Evolutionary conservation across 2,113 vertebrate genomes (phyloP), one percentile per base, ranked within the genome.

Genomic region (Colaptes auratus): DNA sequence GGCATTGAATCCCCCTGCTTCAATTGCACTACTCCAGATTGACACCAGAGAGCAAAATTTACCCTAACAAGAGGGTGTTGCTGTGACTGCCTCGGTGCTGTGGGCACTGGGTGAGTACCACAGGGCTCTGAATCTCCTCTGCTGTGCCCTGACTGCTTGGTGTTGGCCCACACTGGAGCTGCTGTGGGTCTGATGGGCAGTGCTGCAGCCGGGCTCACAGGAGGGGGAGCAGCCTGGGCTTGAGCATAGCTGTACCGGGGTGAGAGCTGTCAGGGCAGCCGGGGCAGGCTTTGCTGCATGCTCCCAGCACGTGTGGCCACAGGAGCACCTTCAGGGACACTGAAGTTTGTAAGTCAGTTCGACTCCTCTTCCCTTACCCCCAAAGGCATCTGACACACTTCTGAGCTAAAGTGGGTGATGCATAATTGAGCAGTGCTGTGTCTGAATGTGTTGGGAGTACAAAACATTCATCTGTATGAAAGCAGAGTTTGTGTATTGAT

Each of bases 1-100:
- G 44, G 15, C 31, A 83, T 20, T 33, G 39, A 75, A 58, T 82
- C 20, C 23, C 19, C 52, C 15, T 1, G 33, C 9, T 66, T 74
- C 58, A 75, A 25, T 44, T 92, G 87, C 79, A 87, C 75, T 95
- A 74, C 85, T 95, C 79, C 12, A 65, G 82, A 55, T 65, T 90
- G 87, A 86, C 92, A 88, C 76, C 88, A 94, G 89, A 88, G 86
- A 94, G 90, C 85, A 88, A 96, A 93, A 91, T 90, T 73, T 58
- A 56, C 46, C 81, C 78, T 89, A 21, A 15, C 70, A 78, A 71
- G 18, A 1, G 12, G 24, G 7, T 64, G 52, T 69, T 52, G 23
- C 23, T 52, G 50, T 23, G 12, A 23, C 50, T 52, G 50, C 50
- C 50, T 52, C 23, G 24, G 23, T 52, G 50, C 50, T 52, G 50